phyloP scores from a whole-genome alignment of 2,888 invertebrate genomes.

The Salticus scenicus region DNA sequence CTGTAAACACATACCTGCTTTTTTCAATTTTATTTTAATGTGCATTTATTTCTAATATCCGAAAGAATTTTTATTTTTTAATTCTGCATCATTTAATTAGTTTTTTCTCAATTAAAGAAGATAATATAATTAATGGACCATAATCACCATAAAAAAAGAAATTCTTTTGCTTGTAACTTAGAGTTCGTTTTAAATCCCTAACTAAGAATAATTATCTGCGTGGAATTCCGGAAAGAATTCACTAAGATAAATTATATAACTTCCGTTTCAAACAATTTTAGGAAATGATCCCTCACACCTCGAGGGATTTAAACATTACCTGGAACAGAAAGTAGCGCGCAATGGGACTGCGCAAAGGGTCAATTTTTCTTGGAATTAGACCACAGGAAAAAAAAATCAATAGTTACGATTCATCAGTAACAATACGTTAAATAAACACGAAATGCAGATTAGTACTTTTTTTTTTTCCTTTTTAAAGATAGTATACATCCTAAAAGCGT shows the following conservation, averaged over 20 bases:
- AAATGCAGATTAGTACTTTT: background rate
- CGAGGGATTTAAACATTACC: background rate
- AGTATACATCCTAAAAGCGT: background rate
- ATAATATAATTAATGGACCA: too few relatives aligned
- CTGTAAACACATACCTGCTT: too few relatives aligned
- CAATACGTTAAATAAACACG: background rate
- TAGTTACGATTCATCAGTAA: background rate
- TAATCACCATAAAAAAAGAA: too few relatives aligned
- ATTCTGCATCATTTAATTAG: too few relatives aligned
- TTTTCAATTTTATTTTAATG: too few relatives aligned
- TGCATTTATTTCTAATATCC: too few relatives aligned
- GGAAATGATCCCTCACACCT: constrained; percentile 1
- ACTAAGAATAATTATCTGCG: background rate
- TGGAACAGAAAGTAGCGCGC: background rate
- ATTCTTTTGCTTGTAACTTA: too few relatives aligned
- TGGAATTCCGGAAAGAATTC: background rate
- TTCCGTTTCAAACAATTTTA: constrained; percentile 1
- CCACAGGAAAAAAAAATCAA: background rate
- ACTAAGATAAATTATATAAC: background rate
- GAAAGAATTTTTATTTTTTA: too few relatives aligned
- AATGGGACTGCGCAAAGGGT: constrained; percentile 8
- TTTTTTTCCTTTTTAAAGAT: too few relatives aligned
- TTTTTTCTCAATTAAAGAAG: too few relatives aligned
- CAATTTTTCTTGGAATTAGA: background rate
- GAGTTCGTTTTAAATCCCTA: too few relatives aligned